phyloP scores from a whole-genome alignment of 2,888 invertebrate species.

The Eupithecia subumbrata region DNA sequence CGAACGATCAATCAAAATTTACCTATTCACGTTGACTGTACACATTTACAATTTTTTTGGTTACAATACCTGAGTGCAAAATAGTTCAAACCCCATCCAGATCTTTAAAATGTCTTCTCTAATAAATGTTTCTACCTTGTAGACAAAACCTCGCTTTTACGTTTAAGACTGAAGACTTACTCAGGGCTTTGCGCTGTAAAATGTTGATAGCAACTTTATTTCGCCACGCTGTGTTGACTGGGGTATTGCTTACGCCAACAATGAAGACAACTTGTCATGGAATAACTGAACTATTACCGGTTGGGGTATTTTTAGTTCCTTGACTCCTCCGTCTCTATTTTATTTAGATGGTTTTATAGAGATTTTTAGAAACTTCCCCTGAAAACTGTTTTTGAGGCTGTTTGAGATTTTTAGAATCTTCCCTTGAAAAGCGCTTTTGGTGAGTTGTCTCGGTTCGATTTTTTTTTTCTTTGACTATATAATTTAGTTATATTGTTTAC shows the following conservation, averaged over 20 bases:
- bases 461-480: neutral
- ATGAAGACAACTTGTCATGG: conserved; percentile 4
- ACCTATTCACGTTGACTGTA: neutral
- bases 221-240: conserved; percentile 1
- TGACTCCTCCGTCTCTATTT: neutral
- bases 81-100: neutral
- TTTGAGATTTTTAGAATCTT: neutral
- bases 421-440: neutral
- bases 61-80: neutral
- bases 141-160: neutral
- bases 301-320: neutral
- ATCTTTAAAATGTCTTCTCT: neutral
- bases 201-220: conserved; percentile 8
- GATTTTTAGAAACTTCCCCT: neutral
- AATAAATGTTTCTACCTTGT: neutral
- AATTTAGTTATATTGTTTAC: no score
- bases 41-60: no score
- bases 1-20: neutral
- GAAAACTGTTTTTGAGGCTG: neutral
- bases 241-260: conserved; percentile 15
- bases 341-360: neutral
- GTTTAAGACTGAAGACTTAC: conserved; percentile 1
- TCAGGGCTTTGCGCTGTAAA: neutral
- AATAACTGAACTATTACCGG: neutral
- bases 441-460: neutral